Evolutionary conservation across 2,113 vertebrate genomes (phyloP).

Genomic region (Crotalus tigris): DNA sequence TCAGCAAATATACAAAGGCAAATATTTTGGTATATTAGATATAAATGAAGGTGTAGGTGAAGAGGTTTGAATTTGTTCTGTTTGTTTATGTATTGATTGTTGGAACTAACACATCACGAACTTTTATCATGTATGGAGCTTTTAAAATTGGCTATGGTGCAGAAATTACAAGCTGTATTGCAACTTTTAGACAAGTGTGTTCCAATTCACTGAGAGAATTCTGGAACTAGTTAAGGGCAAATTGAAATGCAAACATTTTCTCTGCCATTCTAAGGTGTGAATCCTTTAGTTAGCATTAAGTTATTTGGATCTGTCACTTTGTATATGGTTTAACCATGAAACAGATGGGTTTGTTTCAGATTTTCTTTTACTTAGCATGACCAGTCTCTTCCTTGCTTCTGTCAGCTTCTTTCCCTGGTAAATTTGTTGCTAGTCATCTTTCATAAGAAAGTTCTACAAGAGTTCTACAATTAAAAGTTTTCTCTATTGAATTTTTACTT

Average conservation of each 20-base stretch:
- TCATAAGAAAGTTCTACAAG: constrained; percentile 26
- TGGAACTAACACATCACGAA: neutral
- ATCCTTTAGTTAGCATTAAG: neutral
- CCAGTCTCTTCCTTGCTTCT: neutral
- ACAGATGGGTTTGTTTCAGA: neutral
- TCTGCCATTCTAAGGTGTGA: neutral
- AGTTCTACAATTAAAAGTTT: constrained; percentile 25
- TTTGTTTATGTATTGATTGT: neutral
- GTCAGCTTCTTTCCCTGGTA: neutral
- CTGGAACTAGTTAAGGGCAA: neutral
- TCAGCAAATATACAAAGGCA: neutral
- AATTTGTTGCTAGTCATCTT: neutral
- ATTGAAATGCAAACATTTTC: neutral
- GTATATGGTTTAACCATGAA: neutral
- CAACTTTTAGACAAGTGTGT: neutral
- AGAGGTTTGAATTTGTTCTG: neutral
- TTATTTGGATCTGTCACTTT: neutral
- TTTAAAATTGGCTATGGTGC: neutral
- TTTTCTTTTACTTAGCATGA: neutral
- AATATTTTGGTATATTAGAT: neutral
- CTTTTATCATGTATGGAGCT: neutral
- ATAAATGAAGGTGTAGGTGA: neutral
- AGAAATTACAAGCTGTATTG: neutral
- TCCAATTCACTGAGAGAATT: neutral
- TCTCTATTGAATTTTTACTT: constrained; percentile 3